Evolutionary conservation across 2,797 vertebrate genomes (phyloP).

Genomic region (Pangasius larnaudii): DNA sequence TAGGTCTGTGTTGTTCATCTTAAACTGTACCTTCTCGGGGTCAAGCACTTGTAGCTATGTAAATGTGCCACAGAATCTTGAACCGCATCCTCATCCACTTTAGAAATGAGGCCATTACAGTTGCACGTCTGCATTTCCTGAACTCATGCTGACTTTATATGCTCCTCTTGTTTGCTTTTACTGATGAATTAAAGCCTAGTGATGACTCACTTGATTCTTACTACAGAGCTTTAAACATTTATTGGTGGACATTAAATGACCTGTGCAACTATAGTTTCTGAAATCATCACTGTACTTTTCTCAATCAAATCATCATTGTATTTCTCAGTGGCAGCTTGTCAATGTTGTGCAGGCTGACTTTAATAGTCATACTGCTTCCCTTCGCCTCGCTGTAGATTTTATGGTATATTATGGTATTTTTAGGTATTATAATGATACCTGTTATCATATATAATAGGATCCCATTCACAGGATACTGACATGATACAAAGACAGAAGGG

Average conservation of each 20-base stretch:
- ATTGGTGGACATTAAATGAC: conserved; percentile 17
- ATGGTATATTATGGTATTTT: no score
- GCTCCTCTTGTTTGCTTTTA: neutral
- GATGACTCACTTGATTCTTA: conserved; percentile 5
- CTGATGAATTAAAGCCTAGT: neutral
- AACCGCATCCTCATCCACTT: neutral
- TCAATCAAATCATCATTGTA: no score
- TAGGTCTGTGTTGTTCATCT: neutral
- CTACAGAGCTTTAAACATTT: neutral
- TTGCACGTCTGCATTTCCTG: neutral
- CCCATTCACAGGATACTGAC: neutral
- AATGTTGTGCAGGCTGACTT: neutral
- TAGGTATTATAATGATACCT: neutral
- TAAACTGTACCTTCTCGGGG: neutral
- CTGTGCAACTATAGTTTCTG: neutral
- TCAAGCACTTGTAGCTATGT: neutral
- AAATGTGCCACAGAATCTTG: neutral
- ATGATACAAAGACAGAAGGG: neutral
- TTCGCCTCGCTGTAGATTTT: neutral
- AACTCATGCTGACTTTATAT: neutral
- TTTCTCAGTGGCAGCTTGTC: neutral
- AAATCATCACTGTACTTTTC: neutral
- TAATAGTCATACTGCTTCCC: neutral
- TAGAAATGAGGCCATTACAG: conserved; percentile 1
- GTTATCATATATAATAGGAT: neutral